Percentiles rank a stretch among this genome's conserved stretches.
phyloP scores from a whole-genome alignment of 1,140 invertebrate species.

The Drosophila ohnishii region DNA sequence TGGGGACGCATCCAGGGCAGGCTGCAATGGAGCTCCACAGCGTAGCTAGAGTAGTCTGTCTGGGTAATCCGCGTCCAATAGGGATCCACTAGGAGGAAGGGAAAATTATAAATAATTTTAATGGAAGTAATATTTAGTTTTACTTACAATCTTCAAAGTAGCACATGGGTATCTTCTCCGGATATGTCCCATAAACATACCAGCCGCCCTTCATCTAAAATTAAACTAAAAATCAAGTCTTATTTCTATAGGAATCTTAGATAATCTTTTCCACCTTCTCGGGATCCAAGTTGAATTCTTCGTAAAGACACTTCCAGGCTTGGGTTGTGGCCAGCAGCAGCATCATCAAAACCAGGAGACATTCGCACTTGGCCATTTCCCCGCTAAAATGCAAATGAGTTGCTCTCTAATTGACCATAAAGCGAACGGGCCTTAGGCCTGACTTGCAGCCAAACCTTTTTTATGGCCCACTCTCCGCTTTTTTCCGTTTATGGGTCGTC shows the following conservation, averaged over 20 bases:
- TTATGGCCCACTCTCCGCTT: slow-evolving; percentile 29
- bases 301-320: slow-evolving; percentile 54
- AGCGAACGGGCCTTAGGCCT: slow-evolving; percentile 39
- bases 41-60: slow-evolving; percentile 51
- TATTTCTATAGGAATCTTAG: too few relatives aligned
- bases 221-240: background rate
- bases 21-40: slow-evolving; percentile 59
- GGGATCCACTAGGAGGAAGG: slow-evolving; percentile 35
- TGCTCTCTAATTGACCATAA: slow-evolving; percentile 54
- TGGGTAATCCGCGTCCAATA: slow-evolving; percentile 63
- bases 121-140: background rate
- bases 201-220: slow-evolving; percentile 57
- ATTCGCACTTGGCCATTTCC: slow-evolving; percentile 44
- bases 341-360: slow-evolving; percentile 25
- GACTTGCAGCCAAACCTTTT: slow-evolving; percentile 33
- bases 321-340: slow-evolving; percentile 1
- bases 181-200: slow-evolving; percentile 57
- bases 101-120: background rate
- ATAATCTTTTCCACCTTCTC: slow-evolving; percentile 42
- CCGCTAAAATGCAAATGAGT: slow-evolving; percentile 63
- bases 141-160: slow-evolving; percentile 52
- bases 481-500: slow-evolving; percentile 33
- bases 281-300: slow-evolving; percentile 55
- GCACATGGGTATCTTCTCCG: slow-evolving; percentile 19
- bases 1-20: slow-evolving; percentile 62